Base-by-base conservation (phyloP, 2,797 vertebrate genomes). In the Lacerta viridis region DNA sequence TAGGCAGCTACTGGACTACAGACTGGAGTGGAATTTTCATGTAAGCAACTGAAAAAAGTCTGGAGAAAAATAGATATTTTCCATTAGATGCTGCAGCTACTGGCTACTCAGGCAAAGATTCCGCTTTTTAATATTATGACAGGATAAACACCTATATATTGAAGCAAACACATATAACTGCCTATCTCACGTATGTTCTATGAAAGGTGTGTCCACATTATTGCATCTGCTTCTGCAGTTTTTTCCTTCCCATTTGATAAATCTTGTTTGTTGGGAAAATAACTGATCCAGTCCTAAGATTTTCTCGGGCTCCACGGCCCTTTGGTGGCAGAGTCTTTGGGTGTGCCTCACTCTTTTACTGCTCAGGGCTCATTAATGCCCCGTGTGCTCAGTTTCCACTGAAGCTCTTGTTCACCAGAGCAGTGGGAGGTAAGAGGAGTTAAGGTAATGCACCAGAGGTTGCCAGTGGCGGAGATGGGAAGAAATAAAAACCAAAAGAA, bases 401-500 rank as follows among this genome's bases (percentile, higher is more conserved):
- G 7, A 84, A 89, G 68, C 75, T 90, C 94, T 87, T 10, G 84
- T 46, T 69, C 94, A 61, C 83, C 64, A 7, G 61, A 95, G 94
- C 83, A 0, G 79, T 88, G 95, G 96, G 96, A 95, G 94, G 95
- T 87, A 88, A 94, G 93, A 94, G 92, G 94, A 95, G 92, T 93
- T 92, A 93, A 96, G 94, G 93, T 95, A 94, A 95, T 80, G 93
- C 82, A 91, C 79, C 90, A 93, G 93, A 64, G 92, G 92, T 76
- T 96, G 94, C 97, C 95, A 96, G 93, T 90, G 94, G 93, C 94
- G 93, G 95, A 95, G 95, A 96, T 96, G 96, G 88, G 88, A 92
- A 91, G 79, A 46, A 90, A 89, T 76, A 91, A 92, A 80, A 46
- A 7, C 50, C 79, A 96, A 95, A 95, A 96, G 95, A 95, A 97